phyloP scores from a whole-genome alignment of 2,888 invertebrate species.

The Pseudoips prasinana region DNA sequence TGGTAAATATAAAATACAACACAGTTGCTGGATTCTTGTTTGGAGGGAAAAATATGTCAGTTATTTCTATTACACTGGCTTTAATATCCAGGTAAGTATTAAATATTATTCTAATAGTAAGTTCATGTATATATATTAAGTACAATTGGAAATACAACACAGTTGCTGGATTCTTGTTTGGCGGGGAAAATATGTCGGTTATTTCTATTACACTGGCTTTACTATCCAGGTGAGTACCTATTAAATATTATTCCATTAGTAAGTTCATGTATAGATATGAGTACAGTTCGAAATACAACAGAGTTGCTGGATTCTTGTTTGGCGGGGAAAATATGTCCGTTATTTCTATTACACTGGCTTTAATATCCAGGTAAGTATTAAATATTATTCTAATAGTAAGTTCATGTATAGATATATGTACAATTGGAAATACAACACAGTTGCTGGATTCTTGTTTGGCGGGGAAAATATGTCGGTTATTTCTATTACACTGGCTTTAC shows the following conservation, averaged over 20 bases:
- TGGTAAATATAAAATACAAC: constrained; percentile 69
- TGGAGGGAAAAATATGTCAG: constrained; percentile 87
- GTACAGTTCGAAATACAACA: too few relatives aligned
- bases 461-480: constrained; percentile 87
- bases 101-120: too few relatives aligned
- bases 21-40: constrained; percentile 86
- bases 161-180: constrained; percentile 88
- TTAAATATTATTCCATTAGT: too few relatives aligned
- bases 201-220: constrained; percentile 88
- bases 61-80: constrained; percentile 88
- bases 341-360: constrained; percentile 88
- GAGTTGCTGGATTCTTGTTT: constrained; percentile 86
- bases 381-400: too few relatives aligned
- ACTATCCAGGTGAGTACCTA: constrained; percentile 87
- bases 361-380: constrained; percentile 87
- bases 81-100: constrained; percentile 87
- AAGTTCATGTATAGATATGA: too few relatives aligned
- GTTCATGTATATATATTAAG: too few relatives aligned
- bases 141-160: too few relatives aligned
- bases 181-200: constrained; percentile 87
- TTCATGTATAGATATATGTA: too few relatives aligned
- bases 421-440: constrained; percentile 81
- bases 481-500: constrained; percentile 88
- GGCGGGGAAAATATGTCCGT: constrained; percentile 88
- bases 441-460: constrained; percentile 85